A percentile compares a stretch with the other conserved stretches of the same genome.
Evolutionary conservation across 2,113 vertebrate species (phyloP).

Genomic region (Nyctibius bracteatus): DNA sequence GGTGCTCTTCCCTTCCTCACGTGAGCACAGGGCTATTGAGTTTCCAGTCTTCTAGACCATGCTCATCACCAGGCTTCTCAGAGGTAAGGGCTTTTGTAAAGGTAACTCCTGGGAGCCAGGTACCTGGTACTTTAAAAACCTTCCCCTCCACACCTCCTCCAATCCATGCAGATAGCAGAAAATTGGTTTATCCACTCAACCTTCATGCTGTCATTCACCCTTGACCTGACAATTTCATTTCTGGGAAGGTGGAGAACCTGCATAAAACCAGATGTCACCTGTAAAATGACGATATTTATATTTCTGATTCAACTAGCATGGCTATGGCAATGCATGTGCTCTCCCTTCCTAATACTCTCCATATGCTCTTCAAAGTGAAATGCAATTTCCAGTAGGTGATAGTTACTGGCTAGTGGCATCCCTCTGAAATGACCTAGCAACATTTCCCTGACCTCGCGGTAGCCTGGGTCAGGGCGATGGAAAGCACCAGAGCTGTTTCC

Average conservation of each 20-base stretch:
- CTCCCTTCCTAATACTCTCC: not conserved
- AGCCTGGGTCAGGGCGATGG: not conserved
- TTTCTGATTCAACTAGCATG: not conserved
- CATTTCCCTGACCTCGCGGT: accelerated
- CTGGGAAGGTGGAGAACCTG: not conserved
- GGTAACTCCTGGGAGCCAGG: not conserved
- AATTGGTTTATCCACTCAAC: not conserved
- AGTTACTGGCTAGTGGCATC: not conserved
- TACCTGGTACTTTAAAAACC: not conserved
- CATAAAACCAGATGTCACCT: not conserved
- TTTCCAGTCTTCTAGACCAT: not conserved
- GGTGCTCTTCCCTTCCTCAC: not conserved
- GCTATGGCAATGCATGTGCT: accelerated
- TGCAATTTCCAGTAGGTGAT: not conserved
- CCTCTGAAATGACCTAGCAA: not conserved
- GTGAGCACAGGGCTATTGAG: not conserved
- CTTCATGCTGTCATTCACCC: not conserved
- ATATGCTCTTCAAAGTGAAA: not conserved
- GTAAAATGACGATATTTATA: not conserved
- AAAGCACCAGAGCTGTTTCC: not conserved
- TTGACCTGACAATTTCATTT: not conserved
- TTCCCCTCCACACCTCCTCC: not conserved
- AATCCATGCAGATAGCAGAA: not conserved
- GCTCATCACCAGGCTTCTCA: no score
- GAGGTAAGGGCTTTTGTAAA: not conserved